Conservation (phyloP, 2,797 vertebrate species). For the Okamejei kenojei region DNA sequence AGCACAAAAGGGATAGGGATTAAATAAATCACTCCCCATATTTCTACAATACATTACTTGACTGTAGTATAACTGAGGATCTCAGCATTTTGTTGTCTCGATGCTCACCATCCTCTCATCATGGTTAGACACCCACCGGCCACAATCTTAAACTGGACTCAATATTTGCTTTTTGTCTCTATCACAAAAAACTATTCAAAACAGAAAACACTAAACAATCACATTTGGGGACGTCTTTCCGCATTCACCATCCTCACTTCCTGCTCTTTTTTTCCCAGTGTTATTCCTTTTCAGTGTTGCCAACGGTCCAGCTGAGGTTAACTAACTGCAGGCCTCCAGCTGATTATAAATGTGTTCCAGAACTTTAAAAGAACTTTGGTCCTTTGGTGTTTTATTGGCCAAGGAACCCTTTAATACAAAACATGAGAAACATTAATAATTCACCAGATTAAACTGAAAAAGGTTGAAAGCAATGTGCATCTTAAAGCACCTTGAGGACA, state of each 20-base stretch:
- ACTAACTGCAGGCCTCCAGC: constrained; percentile 48
- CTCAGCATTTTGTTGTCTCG: not conserved
- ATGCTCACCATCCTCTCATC: not conserved
- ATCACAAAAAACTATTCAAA: constrained; percentile 5
- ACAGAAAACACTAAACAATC: constrained; percentile 25
- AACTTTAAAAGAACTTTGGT: constrained; percentile 78
- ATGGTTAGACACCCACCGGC: not conserved
- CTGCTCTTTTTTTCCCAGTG: not conserved
- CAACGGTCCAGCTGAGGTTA: not conserved
- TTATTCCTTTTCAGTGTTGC: not conserved
- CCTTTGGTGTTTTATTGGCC: constrained; percentile 82
- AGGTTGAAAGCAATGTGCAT: not conserved
- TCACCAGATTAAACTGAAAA: not conserved
- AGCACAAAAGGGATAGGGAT: not conserved
- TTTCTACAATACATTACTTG: constrained; percentile 10
- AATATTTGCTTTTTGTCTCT: not conserved
- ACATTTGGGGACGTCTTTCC: not conserved
- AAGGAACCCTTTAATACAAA: constrained; percentile 70
- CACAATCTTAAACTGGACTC: not conserved
- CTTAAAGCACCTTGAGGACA: not conserved
- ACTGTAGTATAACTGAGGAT: not conserved
- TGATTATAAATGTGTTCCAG: constrained; percentile 83
- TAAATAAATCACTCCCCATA: not conserved
- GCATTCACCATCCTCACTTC: not conserved
- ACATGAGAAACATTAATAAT: not conserved